Base-by-base conservation (phyloP, 2,113 vertebrate species). In the Aepyceros melampus region DNA sequence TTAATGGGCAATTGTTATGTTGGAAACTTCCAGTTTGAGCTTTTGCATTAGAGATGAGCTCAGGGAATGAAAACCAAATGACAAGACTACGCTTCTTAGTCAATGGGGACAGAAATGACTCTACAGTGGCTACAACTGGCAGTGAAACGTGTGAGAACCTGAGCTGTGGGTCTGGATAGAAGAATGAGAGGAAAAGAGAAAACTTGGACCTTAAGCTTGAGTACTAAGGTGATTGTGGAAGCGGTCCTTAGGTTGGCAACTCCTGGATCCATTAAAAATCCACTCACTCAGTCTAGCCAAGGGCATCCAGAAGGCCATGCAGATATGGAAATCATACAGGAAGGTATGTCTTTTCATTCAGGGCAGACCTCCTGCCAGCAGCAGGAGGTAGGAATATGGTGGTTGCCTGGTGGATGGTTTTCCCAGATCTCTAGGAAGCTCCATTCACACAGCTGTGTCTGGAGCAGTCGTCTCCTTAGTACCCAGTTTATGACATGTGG, bases 111-210 rank as follows among this genome's bases (percentile, higher is more conserved):
- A 8, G 16, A 67, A 47, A 67, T 21, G 29, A 13, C 31, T 12
- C 1, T 3, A 3, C 0, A 13, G 47, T 31, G 21, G 40, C 6
- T n/a, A 11, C 6, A 25, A 2, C 10, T 19, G 1, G 10, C 0
- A 25, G 6, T 1, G 23, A 43, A 55, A 31, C 1, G 3, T 10
- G 14, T 11, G 51, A 7, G 92, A 53, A 49, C 5, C 45, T 25
- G 43, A 64, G 33, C 56, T 45, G 21, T 11, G 15, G 12, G 17
- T 36, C 94, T 33, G 3, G 16, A 56, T 16, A 25, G 36, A 62
- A 33, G 21, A 1, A 53, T 31, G 17, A 56, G 14, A n/a, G 53
- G 27, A 47, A 60, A 49, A 27, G 71, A 43, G 71, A 15, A 74
- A 15, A 27, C 71, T 0, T 7, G 31, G 62, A 3, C 29, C 45